These are phyloP conservation scores for Caenorhabditis plicata DNA, from an alignment of 2,888 invertebrate genomes.

Conservation along the genomic window DNA sequence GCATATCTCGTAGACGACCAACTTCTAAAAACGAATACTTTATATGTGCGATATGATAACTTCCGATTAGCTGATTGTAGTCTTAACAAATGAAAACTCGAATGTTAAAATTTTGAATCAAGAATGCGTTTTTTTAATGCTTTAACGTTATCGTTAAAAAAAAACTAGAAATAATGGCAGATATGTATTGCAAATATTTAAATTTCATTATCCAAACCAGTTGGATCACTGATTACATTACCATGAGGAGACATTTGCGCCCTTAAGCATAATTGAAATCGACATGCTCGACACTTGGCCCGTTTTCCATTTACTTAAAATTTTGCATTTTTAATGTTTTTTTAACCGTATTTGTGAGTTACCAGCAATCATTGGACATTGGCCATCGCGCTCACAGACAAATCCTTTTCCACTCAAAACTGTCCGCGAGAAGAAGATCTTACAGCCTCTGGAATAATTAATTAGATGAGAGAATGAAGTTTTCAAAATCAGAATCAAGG, in stretches of 20 bases:
- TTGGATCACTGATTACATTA: constrained; percentile 1
- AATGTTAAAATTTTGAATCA: neutral
- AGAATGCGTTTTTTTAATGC: neutral
- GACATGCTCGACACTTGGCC: constrained; percentile 29
- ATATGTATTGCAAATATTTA: too few relatives aligned
- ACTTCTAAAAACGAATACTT: constrained; percentile 20
- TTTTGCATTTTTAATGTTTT: too few relatives aligned
- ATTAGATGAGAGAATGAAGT: constrained; percentile 2
- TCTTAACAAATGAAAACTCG: neutral
- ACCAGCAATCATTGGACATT: constrained; percentile 26
- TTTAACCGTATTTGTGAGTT: too few relatives aligned
- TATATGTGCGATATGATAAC: neutral
- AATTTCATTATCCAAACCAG: too few relatives aligned
- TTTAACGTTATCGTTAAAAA: too few relatives aligned
- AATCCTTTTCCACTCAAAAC: constrained; percentile 24
- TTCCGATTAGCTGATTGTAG: neutral
- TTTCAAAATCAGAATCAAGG: too few relatives aligned
- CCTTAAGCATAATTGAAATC: constrained; percentile 30
- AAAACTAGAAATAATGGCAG: too few relatives aligned
- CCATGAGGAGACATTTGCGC: constrained; percentile 34
- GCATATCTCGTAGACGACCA: constrained; percentile 28
- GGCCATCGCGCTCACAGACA: constrained; percentile 31
- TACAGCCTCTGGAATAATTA: constrained; percentile 33
- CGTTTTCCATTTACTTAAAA: too few relatives aligned
- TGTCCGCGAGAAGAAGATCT: constrained; percentile 31